Evolutionary conservation across 2,888 invertebrate species (phyloP), one percentile per base, ranked within the genome.

Genomic region (Tetragnatha montana): DNA sequence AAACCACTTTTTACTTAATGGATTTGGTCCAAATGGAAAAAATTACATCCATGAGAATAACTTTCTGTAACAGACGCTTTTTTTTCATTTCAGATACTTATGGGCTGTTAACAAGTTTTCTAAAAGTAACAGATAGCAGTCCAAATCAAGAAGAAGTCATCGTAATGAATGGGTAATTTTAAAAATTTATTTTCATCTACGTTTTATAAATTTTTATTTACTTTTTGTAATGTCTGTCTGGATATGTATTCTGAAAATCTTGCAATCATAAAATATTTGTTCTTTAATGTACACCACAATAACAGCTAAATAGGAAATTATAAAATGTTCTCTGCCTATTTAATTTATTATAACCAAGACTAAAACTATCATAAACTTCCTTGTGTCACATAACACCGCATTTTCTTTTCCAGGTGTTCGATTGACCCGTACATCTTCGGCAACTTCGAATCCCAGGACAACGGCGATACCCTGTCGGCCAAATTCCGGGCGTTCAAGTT

Each of bases 401-500:
- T 69, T n/a, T 60, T 78, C n/a, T 22, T n/a, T 81, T 49, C 12
- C 80, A 98, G 98, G 1, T 98, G 98, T 93, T 97, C 98, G 0
- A 96, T 98, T 21, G 98, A 98, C 94, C 97, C 97, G 0, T 97
- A 97, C 93, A 95, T 98, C 10, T 98, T 98, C 93, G 97, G 98
- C 93, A 98, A 98, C 94, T 98, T 98, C 94, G 95, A 96, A 93
- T 97, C 98, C 0, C 94, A 95, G 0, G 96, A 97, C 93, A 90
- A 91, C 74, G 98, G 98, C 0, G 97, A 98, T 93, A 96, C 96
- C 91, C 94, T 98, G 91, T 95, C 96, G 6, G 98, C 98, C 70
- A 97, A 97, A 94, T 98, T 98, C 94, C 95, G 97, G 89, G 98
- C 98, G 0, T 98, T 98, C 94, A 98, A 98, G 94, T 98, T 98